phyloP scores from a whole-genome alignment of 2,888 invertebrate genomes.

The Drosophila niveifrons region DNA sequence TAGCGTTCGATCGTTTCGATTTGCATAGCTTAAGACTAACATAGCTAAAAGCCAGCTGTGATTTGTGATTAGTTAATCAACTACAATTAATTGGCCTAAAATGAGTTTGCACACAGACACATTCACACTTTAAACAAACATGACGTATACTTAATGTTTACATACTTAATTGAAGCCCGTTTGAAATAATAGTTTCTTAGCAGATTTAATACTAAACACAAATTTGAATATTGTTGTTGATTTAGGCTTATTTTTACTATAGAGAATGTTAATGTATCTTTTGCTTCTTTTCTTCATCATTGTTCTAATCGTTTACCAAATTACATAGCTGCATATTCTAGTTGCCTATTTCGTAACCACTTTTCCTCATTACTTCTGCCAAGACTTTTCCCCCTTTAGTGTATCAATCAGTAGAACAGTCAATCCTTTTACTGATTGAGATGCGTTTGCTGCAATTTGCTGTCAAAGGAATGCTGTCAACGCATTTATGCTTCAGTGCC shows the following conservation, averaged over 20 bases:
- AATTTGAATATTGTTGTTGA: too few species aligned
- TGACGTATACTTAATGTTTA: slow-evolving; percentile 15
- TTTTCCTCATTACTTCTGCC: neutral
- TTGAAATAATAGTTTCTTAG: neutral
- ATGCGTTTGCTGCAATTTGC: neutral
- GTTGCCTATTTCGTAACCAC: neutral
- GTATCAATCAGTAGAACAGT: neutral
- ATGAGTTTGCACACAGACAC: slow-evolving; percentile 29
- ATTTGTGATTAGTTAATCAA: slow-evolving; percentile 33
- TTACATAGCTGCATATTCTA: too few species aligned
- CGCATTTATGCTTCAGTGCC: neutral
- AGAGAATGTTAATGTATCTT: neutral
- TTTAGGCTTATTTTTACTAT: too few species aligned
- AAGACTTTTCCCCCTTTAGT: neutral
- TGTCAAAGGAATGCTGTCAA: neutral
- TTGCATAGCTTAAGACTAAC: slow-evolving; percentile 47
- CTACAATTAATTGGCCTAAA: slow-evolving; percentile 46
- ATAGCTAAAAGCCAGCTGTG: slow-evolving; percentile 22
- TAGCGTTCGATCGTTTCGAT: slow-evolving; percentile 50
- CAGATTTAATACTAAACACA: too few species aligned
- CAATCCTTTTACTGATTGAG: neutral
- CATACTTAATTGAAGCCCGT: neutral
- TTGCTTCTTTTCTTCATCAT: neutral
- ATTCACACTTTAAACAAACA: neutral
- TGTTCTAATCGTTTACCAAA: too few species aligned